Evolutionary conservation across 2,797 vertebrate genomes (phyloP), one percentile per base, ranked within the genome.

Genomic region (Micrastur ruficollis): DNA sequence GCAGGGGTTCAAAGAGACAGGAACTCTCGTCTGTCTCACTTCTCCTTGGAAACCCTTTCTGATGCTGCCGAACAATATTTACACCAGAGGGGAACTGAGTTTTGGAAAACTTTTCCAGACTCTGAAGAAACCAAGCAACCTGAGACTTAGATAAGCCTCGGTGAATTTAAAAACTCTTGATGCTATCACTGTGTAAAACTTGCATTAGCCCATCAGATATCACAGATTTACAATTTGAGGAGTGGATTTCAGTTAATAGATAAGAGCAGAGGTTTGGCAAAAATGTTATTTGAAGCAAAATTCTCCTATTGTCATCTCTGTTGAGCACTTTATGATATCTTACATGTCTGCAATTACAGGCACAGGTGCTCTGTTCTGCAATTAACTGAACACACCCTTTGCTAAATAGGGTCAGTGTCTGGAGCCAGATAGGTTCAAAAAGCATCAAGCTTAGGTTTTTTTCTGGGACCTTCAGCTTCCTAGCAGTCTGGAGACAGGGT

Each of bases 11-110:
- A 93, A 75, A 90, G 91, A 90, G 81, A 50, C 73, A 87, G 94
- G 94, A 95, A 75, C 83, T 76, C 81, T 56, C 26, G 67, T 72
- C 70, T 95, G 85, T 65, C 89, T 93, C n/a, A 7, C 55, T 97
- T 89, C 85, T 78, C 81, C 76, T 70, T 63, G 49, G 86, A 92
- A 96, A 92, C 66, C 82, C 36, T 80, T 81, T 86, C 62, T 81
- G 70, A 61, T 81, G 58, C 65, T 90, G 88, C 82, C 14, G 9
- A 86, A 58, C 81, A 86, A 26, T 66, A 81, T 84, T 95, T 90
- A 81, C 62, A 94, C 38, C 86, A 86, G 78, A 75, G 81, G 66
- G 66, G 46, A 93, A 44, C 61, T 31, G 76, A 86, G 55, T 84
- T 96, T 92, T 84, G 80, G 86, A 72, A 93, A 95, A 86, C 50